These are phyloP conservation scores for Cephus runcator DNA, from an alignment of 2,888 invertebrate species.

Conservation along the genomic window DNA sequence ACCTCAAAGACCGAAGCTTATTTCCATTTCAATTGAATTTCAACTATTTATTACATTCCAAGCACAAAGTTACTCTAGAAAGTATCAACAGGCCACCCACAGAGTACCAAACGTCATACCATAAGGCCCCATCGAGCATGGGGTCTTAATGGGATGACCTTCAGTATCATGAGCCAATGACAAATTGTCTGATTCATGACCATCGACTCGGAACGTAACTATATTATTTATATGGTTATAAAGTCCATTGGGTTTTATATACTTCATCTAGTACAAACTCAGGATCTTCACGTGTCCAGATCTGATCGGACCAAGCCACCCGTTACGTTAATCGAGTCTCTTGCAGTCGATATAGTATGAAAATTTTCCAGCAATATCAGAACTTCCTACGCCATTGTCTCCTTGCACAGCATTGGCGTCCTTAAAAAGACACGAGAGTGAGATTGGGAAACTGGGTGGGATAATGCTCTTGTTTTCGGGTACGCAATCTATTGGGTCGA, in stretches of 20 bases:
- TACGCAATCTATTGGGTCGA: not conserved
- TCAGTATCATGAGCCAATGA: not conserved
- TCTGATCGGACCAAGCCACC: not conserved
- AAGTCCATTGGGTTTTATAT: not conserved
- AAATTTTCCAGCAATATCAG: not conserved
- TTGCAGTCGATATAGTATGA: not conserved
- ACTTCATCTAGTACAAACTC: not conserved
- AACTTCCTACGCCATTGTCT: not conserved
- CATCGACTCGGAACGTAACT: not conserved
- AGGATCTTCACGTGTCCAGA: not conserved
- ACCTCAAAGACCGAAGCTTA: not conserved
- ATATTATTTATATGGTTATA: not conserved
- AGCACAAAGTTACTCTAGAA: not conserved
- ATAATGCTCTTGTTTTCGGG: not conserved
- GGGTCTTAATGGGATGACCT: not conserved
- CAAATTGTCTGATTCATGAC: not conserved
- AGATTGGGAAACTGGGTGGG: not conserved
- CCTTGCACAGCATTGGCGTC: not conserved
- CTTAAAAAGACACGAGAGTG: not conserved
- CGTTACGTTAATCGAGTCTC: not conserved
- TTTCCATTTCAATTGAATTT: not conserved
- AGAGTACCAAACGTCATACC: not conserved
- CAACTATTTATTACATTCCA: not conserved
- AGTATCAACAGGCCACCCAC: not conserved
- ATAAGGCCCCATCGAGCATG: not conserved